These are phyloP conservation scores for Eunapius fragilis DNA, from an alignment of 37 sponge, comb jelly and placozoan genomes.

Conservation along the genomic window DNA sequence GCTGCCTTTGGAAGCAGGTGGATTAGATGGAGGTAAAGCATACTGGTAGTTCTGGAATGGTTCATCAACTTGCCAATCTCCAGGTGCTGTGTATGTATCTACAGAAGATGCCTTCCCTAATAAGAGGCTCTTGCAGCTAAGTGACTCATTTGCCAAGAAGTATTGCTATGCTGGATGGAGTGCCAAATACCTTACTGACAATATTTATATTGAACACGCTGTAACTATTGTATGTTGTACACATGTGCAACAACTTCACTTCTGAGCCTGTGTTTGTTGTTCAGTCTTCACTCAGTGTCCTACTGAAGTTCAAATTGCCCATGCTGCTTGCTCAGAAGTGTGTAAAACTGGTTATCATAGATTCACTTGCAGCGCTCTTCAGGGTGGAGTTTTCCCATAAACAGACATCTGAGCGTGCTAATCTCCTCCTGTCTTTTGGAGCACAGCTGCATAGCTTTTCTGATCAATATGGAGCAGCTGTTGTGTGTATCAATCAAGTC, in stretches of 20 bases:
- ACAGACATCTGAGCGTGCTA: constrained; percentile 56
- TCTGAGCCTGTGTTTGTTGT: not conserved
- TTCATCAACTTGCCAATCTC: not conserved
- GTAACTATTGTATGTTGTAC: constrained; percentile 54
- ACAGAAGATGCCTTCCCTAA: constrained; percentile 93
- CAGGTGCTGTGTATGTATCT: constrained; percentile 81
- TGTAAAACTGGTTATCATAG: constrained; percentile 79
- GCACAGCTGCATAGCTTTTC: constrained; percentile 44
- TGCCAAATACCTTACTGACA: constrained; percentile 44
- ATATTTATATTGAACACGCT: constrained; percentile 65
- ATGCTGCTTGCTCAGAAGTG: constrained; percentile 44
- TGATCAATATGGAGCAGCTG: constrained; percentile 41
- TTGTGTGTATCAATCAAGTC: constrained; percentile 91
- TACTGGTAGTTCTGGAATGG: not conserved
- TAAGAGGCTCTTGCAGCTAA: constrained; percentile 77
- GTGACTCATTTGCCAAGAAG: constrained; percentile 31
- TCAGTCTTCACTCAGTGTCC: constrained; percentile 51
- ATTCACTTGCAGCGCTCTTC: constrained; percentile 90
- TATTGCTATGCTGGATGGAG: constrained; percentile 6
- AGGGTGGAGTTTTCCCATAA: constrained; percentile 71
- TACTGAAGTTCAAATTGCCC: constrained; percentile 70
- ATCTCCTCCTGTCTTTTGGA: constrained; percentile 68
- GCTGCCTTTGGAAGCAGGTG: constrained; percentile 73
- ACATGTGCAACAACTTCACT: not conserved
- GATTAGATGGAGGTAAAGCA: constrained; percentile 38